Evolutionary conservation across 1,140 invertebrate species (phyloP).

Genomic region (Polyergus mexicanus): DNA sequence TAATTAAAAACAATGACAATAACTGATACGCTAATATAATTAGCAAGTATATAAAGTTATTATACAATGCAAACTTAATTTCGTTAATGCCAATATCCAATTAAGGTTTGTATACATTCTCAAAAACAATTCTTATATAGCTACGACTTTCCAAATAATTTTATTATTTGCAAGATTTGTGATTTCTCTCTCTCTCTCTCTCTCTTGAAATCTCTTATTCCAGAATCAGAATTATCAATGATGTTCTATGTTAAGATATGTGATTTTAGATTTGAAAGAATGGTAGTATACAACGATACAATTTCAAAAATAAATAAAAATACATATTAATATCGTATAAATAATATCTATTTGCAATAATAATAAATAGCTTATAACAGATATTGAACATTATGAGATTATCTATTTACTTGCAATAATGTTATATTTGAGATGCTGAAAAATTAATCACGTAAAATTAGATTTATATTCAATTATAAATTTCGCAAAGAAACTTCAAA

Average conservation of each 20-base stretch:
- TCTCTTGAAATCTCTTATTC: background rate
- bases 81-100: constrained; percentile 15
- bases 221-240: constrained; percentile 10
- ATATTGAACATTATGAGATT: constrained; percentile 15
- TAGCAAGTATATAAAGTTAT: constrained; percentile 12
- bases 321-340: background rate
- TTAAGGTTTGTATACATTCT: background rate
- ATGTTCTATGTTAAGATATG: constrained; percentile 28
- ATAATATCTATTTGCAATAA: too few species aligned
- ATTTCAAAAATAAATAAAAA: constrained; percentile 45
- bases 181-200: too few species aligned
- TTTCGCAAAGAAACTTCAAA: background rate
- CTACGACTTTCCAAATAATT: background rate
- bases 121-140: constrained; percentile 1
- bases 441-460: background rate
- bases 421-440: background rate
- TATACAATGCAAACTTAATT: constrained; percentile 2
- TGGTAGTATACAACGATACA: background rate
- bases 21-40: constrained; percentile 12
- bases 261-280: constrained; percentile 39
- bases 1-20: constrained; percentile 36
- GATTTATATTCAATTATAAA: background rate
- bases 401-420: background rate
- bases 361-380: background rate
- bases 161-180: background rate